Evolutionary conservation across 2,797 vertebrate genomes (phyloP).

Genomic region (Discoglossus pictus): DNA sequence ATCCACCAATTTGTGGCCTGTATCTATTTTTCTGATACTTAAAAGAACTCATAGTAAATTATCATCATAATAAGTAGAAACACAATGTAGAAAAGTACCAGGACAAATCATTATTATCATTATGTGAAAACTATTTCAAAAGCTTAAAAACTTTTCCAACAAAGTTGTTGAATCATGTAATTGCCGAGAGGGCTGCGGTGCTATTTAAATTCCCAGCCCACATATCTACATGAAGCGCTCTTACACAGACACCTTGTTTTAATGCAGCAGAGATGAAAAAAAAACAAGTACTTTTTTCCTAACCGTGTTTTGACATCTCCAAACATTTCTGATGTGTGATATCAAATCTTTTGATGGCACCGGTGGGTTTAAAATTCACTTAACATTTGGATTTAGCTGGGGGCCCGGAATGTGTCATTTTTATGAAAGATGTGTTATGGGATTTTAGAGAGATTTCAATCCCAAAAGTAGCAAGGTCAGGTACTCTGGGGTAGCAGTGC

Average conservation of each 20-base stretch:
- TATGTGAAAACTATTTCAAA: constrained; percentile 53
- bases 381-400: neutral
- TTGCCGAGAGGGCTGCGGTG: constrained; percentile 56
- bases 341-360: neutral
- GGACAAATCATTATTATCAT: constrained; percentile 25
- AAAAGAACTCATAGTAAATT: no score
- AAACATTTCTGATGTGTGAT: neutral
- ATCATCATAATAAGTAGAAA: no score
- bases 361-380: neutral
- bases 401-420: constrained; percentile 37
- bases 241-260: neutral
- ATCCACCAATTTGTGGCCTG: no score
- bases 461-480: constrained; percentile 50
- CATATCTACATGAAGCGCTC: constrained; percentile 23
- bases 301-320: constrained; percentile 13
- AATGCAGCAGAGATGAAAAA: neutral
- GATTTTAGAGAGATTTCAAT: constrained; percentile 44
- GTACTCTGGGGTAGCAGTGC: constrained; percentile 32
- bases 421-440: constrained; percentile 51
- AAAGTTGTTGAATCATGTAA: constrained; percentile 61
- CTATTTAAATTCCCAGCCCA: constrained; percentile 56
- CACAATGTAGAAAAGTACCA: neutral
- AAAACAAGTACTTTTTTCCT: neutral
- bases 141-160: constrained; percentile 40
- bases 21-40: no score